Percentiles rank a stretch among this genome's conserved stretches.
Conservation (phyloP, 2,888 invertebrate genomes). For the Galeopsomyia nigrocyanea region DNA sequence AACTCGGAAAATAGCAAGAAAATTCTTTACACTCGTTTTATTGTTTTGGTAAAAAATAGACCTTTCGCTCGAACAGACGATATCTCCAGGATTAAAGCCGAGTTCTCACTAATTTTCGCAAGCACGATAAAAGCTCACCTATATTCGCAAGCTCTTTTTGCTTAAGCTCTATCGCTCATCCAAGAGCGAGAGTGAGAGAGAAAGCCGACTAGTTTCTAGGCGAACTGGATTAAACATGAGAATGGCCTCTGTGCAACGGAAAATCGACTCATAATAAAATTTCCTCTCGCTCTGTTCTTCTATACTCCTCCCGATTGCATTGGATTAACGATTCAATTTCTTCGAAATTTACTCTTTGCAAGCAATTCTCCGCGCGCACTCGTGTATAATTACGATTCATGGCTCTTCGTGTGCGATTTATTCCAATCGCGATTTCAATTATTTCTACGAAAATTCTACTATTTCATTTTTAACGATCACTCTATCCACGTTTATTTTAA, state of each 20-base stretch:
- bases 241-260: slow-evolving; percentile 4
- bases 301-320: neutral
- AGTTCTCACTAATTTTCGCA: slow-evolving; percentile 2
- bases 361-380: neutral
- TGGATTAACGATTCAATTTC: slow-evolving; percentile 20
- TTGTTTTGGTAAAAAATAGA: no score
- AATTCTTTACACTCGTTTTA: no score
- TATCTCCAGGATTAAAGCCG: slow-evolving; percentile 15
- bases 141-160: slow-evolving; percentile 17
- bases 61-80: neutral
- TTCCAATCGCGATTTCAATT: neutral
- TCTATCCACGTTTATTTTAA: slow-evolving; percentile 9
- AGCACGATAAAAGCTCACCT: slow-evolving; percentile 19
- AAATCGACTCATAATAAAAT: slow-evolving; percentile 28
- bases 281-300: slow-evolving; percentile 15
- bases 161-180: slow-evolving; percentile 7
- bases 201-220: neutral
- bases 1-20: no score
- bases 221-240: slow-evolving; percentile 24
- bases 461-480: no score
- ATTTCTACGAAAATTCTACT: neutral
- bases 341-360: slow-evolving; percentile 5
- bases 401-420: neutral
- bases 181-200: no score
- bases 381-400: slow-evolving; percentile 8